phyloP scores from a whole-genome alignment of 2,113 vertebrate species.

The Bufo bufo region DNA sequence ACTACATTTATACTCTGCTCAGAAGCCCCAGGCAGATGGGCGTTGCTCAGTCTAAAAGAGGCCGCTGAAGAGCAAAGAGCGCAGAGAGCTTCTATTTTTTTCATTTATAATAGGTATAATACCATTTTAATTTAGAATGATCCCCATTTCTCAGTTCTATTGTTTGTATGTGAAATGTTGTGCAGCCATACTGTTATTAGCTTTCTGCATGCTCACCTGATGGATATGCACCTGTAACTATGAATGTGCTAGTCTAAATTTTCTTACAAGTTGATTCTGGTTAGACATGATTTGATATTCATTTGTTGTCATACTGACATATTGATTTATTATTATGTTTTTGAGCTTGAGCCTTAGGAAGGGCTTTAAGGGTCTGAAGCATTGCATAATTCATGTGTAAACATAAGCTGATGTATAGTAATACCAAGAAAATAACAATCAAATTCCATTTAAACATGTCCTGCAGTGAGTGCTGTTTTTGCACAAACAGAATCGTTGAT shows the following conservation, averaged over 20 bases:
- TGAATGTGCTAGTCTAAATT: neutral
- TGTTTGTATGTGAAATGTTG: too few species aligned
- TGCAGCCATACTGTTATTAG: too few species aligned
- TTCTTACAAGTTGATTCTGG: neutral
- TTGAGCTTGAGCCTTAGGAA: neutral
- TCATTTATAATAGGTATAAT: too few species aligned
- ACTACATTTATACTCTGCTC: too few species aligned
- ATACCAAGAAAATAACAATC: neutral
- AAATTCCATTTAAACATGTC: neutral
- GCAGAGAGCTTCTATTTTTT: too few species aligned
- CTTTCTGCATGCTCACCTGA: too few species aligned
- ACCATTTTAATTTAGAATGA: too few species aligned
- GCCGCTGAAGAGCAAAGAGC: too few species aligned
- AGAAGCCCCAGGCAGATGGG: too few species aligned
- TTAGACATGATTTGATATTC: neutral
- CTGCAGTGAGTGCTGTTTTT: neutral
- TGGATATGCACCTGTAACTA: neutral
- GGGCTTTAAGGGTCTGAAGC: neutral
- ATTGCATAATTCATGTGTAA: neutral
- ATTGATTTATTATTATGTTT: neutral
- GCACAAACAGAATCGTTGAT: too few species aligned
- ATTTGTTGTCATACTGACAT: neutral
- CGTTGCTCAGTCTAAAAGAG: too few species aligned
- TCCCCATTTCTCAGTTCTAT: too few species aligned
- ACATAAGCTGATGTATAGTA: neutral